A percentile compares a stretch with the other conserved stretches of the same genome.
Evolutionary conservation across 1,140 invertebrate species (phyloP).

Genomic region (Sinella curviseta): DNA sequence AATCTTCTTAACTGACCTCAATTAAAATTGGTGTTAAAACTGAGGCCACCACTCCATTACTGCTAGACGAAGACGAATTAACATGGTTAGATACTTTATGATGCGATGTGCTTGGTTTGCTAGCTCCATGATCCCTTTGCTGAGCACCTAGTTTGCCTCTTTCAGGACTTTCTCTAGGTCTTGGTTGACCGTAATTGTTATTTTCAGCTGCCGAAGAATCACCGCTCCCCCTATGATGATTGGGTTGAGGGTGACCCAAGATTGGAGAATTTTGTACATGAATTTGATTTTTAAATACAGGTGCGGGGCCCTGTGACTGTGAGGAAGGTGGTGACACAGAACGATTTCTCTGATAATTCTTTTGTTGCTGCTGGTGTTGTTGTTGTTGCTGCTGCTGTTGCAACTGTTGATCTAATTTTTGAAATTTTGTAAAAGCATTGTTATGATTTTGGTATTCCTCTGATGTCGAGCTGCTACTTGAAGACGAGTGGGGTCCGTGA

Average conservation of each 20-base stretch:
- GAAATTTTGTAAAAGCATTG: constrained; percentile 22
- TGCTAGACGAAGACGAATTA: constrained; percentile 24
- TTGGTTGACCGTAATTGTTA: constrained; percentile 34
- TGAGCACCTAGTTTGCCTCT: constrained; percentile 33
- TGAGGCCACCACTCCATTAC: constrained; percentile 39
- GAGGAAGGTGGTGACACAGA: constrained; percentile 20
- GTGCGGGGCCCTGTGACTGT: constrained; percentile 14
- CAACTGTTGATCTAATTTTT: constrained; percentile 10
- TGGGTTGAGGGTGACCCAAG: constrained; percentile 17
- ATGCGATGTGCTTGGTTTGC: background rate
- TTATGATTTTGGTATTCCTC: constrained; percentile 11
- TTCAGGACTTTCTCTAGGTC: constrained; percentile 42
- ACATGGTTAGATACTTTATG: constrained; percentile 32
- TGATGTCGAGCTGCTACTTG: constrained; percentile 1
- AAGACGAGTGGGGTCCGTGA: background rate
- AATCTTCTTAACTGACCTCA: constrained; percentile 36
- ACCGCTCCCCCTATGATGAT: constrained; percentile 34
- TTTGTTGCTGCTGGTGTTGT: constrained; percentile 15
- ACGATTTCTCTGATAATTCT: constrained; percentile 26
- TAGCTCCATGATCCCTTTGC: background rate
- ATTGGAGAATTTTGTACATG: constrained; percentile 47
- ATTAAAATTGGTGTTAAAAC: constrained; percentile 46
- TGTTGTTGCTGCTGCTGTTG: constrained; percentile 18
- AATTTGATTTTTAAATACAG: constrained; percentile 46
- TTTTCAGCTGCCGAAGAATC: constrained; percentile 32